Conservation (phyloP, 2,888 invertebrate genomes). For the Chironomus riparius region DNA sequence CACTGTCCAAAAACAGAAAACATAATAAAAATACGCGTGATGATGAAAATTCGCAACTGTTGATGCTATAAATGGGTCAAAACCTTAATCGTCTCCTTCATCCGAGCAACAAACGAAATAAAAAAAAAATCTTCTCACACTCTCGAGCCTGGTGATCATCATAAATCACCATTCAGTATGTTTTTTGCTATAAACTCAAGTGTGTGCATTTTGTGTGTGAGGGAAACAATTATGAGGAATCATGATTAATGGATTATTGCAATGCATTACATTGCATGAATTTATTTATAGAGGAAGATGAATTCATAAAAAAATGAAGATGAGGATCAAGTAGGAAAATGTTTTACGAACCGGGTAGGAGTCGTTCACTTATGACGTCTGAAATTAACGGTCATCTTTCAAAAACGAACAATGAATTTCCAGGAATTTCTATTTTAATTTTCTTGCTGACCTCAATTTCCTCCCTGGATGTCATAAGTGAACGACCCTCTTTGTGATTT, state of each 20-base stretch:
- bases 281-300: background rate
- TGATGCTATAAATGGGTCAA: background rate
- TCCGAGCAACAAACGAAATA: too few species aligned
- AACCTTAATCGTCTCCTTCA: background rate
- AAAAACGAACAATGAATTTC: too few species aligned
- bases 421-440: too few species aligned
- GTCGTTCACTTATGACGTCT: too few species aligned
- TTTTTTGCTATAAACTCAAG: background rate
- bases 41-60: background rate
- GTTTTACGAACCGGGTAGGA: too few species aligned
- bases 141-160: background rate
- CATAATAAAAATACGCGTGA: background rate
- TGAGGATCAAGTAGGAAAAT: too few species aligned
- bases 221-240: background rate
- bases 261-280: background rate
- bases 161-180: background rate
- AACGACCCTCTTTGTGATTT: too few species aligned
- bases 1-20: background rate
- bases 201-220: background rate
- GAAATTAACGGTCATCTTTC: too few species aligned
- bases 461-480: too few species aligned
- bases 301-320: too few species aligned
- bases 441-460: too few species aligned
- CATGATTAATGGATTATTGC: background rate
- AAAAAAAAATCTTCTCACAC: too few species aligned